A percentile compares a stretch with the other conserved stretches of the same genome.
Evolutionary conservation across 1,140 invertebrate species (phyloP).

Genomic region (Melipona quadrifasciata): DNA sequence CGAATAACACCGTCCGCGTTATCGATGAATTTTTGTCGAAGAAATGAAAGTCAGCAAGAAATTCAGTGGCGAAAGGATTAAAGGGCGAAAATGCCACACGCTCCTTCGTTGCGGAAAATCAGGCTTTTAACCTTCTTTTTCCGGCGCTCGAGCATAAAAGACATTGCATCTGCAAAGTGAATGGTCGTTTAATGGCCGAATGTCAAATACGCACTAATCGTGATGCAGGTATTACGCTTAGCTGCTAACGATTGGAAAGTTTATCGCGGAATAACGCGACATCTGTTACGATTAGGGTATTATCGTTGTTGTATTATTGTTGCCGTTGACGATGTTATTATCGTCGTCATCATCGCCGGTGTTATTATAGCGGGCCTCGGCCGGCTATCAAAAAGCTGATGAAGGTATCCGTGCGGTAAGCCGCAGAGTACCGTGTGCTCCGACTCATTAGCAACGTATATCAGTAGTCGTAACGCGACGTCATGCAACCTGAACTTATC

Average conservation of each 20-base stretch:
- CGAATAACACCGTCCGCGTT: neutral
- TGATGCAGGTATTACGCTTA: neutral
- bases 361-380: slow-evolving; percentile 31
- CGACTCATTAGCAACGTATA: slow-evolving; percentile 46
- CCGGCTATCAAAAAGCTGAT: slow-evolving; percentile 39
- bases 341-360: slow-evolving; percentile 4
- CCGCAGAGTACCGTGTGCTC: slow-evolving; percentile 47
- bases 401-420: slow-evolving; percentile 51
- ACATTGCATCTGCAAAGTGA: neutral
- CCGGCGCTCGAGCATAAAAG: neutral
- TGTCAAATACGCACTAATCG: neutral
- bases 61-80: neutral
- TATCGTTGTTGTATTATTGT: neutral
- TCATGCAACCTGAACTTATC: slow-evolving; percentile 25
- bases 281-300: neutral
- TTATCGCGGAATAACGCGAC: neutral
- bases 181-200: neutral
- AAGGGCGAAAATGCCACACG: neutral
- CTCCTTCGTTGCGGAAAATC: neutral
- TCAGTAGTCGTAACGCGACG: slow-evolving; percentile 27
- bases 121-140: neutral
- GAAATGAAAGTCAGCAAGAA: too few relatives aligned
- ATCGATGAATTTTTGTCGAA: too few relatives aligned
- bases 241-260: slow-evolving; percentile 14
- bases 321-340: slow-evolving; percentile 8